Percentiles rank a stretch among this genome's conserved stretches.
phyloP scores from a whole-genome alignment of 2,797 vertebrate genomes.

The Otus scops region DNA sequence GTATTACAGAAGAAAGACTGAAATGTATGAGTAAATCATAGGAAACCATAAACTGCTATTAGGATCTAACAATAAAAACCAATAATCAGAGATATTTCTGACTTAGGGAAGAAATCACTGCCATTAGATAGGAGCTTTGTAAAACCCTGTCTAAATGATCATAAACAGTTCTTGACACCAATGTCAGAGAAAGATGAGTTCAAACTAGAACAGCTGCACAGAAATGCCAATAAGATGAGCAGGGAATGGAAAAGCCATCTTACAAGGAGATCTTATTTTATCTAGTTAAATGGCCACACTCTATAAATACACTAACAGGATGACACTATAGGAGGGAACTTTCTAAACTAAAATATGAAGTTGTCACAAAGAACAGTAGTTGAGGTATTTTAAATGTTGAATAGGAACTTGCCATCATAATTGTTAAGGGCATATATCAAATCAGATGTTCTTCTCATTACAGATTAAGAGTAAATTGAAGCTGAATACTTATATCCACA shows the following conservation, averaged over 20 bases:
- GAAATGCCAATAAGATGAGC: not conserved
- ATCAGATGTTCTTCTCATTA: not conserved
- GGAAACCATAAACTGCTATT: not conserved
- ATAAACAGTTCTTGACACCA: not conserved
- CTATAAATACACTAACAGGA: not conserved
- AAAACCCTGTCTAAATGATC: not conserved
- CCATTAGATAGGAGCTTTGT: rapidly evolving
- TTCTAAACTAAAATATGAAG: not conserved
- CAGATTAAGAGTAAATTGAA: not conserved
- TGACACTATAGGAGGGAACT: not conserved
- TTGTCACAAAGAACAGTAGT: not conserved
- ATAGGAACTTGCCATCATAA: not conserved
- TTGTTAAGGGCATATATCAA: not conserved
- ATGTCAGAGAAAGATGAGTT: not conserved
- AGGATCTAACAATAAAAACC: not conserved
- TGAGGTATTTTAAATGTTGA: not conserved
- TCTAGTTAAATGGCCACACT: not conserved
- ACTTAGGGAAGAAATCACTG: not conserved
- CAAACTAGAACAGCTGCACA: not conserved
- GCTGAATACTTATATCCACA: not conserved
- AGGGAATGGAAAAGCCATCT: not conserved
- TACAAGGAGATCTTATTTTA: not conserved
- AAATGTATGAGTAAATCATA: not conserved
- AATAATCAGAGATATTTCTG: not conserved
- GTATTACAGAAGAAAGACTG: not conserved